Evolutionary conservation across 2,113 vertebrate species (phyloP), one percentile per base, ranked within the genome.

Genomic region (Plecotus auritus): DNA sequence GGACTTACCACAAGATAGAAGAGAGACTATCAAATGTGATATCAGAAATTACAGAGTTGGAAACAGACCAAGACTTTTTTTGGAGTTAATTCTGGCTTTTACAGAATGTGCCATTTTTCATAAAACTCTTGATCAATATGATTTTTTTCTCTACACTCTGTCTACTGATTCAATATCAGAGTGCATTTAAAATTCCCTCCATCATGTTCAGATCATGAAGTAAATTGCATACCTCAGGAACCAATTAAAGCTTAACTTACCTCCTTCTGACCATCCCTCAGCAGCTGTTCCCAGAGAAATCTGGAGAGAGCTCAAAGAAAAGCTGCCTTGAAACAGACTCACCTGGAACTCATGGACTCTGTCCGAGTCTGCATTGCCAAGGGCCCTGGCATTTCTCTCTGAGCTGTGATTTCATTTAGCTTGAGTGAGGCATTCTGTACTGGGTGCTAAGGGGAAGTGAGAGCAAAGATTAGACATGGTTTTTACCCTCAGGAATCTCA

Each of bases 211-310:
- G n/a, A 85, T 90, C 51, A 45, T 35, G 49, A 93, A 96, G 92
- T 88, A 96, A 95, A 96, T 13, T 88, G 49, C 77, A 85, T 93
- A 96, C 82, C 89, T 93, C 85, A 96, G 95, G 95, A 97, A 96
- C 95, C 96, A 97, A 96, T 97, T 96, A 97, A 91, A 95, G 81
- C 30, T 95, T 94, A 85, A 88, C 95, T 96, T 85, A 90, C 87
- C 95, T 96, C 93, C 90, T 95, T 74, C 83, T 96, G 95, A 94
- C 90, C 92, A 92, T 94, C 90, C 81, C 67, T 89, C 82, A 93
- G 96, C 95, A 96, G 96, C 96, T 97, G 87, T 95, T 97, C 81
- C 85, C 84, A 92, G 77, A 90, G 77, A 97, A 95, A 93, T n/a
- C 56, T 96, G 92, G 95, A 97, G 66, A 26, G 22, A 88, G 67